Evolutionary conservation across 2,888 invertebrate genomes (phyloP).

Genomic region (Eristalis pertinax): DNA sequence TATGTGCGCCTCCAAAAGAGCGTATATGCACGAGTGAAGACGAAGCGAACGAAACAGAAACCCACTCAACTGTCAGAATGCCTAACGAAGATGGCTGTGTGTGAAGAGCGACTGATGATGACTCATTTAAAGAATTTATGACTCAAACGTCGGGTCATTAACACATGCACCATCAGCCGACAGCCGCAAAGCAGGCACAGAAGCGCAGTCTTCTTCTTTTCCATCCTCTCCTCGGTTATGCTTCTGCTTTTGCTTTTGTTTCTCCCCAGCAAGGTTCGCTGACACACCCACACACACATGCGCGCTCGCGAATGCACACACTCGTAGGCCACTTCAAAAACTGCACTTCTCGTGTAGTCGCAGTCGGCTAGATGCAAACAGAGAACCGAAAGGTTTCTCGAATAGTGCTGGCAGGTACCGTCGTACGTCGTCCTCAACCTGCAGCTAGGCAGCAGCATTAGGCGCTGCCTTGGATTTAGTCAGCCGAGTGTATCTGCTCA

Average conservation of each 20-base stretch:
- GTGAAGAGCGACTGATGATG: conserved; percentile 15
- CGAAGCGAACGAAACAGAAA: not conserved
- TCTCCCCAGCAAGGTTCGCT: not conserved
- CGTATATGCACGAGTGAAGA: not conserved
- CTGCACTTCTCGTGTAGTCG: not conserved
- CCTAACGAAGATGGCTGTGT: conserved; percentile 26
- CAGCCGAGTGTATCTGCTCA: not conserved
- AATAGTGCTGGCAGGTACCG: not conserved
- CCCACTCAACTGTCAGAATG: conserved; percentile 29
- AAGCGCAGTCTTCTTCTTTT: not conserved
- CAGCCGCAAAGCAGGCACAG: not conserved
- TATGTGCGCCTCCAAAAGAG: not conserved
- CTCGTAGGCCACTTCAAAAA: not conserved
- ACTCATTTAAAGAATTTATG: conserved; percentile 57
- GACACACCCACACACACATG: no score
- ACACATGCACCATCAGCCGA: conserved; percentile 49
- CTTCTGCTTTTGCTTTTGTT: not conserved
- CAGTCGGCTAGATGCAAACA: not conserved
- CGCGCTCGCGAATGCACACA: no score
- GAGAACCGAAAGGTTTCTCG: not conserved
- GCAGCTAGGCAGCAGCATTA: not conserved
- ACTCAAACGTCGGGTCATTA: conserved; percentile 58
- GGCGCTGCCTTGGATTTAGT: conserved; percentile 33
- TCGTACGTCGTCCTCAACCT: not conserved
- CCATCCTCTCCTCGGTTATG: not conserved